Evolutionary conservation across 2,888 invertebrate species (phyloP).

Genomic region (Leptinotarsa juncta): DNA sequence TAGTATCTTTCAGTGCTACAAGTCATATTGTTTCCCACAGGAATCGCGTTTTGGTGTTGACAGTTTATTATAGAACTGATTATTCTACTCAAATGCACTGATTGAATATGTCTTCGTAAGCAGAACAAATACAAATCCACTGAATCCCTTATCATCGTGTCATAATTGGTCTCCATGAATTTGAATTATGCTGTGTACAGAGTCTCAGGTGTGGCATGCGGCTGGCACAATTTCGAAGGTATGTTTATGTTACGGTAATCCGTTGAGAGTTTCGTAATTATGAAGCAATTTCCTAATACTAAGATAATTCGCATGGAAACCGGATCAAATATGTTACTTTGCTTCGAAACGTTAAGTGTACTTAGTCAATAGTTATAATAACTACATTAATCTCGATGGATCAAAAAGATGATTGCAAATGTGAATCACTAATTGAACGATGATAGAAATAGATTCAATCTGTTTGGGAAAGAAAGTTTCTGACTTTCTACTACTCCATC

Average conservation of each 20-base stretch:
- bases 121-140: background rate
- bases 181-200: background rate
- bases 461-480: too few species aligned
- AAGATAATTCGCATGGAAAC: background rate
- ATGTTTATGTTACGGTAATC: conserved; percentile 1
- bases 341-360: too few species aligned
- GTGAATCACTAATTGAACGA: too few species aligned
- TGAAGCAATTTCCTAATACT: background rate
- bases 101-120: background rate
- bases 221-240: background rate
- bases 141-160: background rate
- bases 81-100: background rate
- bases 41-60: background rate
- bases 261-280: conserved; percentile 2
- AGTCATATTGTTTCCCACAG: background rate
- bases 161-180: background rate
- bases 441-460: too few species aligned
- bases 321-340: background rate
- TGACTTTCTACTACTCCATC: too few species aligned
- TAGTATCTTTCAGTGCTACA: too few species aligned
- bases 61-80: background rate
- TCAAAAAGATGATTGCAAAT: too few species aligned
- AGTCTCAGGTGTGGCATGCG: conserved; percentile 2
- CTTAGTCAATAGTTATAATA: too few species aligned
- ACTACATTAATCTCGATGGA: too few species aligned